phyloP scores from a whole-genome alignment of 2,113 vertebrate species.

The Nettapus auritus region DNA sequence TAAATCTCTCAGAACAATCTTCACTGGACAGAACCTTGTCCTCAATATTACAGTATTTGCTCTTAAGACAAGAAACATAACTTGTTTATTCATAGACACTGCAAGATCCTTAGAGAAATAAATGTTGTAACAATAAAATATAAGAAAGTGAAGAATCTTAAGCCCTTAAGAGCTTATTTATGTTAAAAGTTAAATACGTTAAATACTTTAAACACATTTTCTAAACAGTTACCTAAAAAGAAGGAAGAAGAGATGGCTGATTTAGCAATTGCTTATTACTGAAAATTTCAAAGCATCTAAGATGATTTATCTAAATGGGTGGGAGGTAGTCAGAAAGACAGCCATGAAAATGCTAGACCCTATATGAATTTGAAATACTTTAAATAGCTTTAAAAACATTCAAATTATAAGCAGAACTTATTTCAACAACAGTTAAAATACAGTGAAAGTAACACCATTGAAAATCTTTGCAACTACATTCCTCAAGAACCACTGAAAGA shows the following conservation, averaged over 20 bases:
- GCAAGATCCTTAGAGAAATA: neutral
- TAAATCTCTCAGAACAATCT: neutral
- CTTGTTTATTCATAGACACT: neutral
- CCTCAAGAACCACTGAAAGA: fast-evolving
- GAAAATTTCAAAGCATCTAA: neutral
- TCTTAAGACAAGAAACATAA: neutral
- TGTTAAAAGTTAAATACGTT: neutral
- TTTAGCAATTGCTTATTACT: neutral
- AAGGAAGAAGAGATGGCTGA: neutral
- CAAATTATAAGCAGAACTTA: neutral
- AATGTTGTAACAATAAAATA: neutral
- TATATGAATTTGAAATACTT: neutral
- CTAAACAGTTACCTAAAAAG: neutral
- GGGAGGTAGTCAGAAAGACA: neutral
- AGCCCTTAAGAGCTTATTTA: neutral
- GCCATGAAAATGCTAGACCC: neutral
- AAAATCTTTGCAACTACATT: neutral
- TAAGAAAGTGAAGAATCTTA: neutral
- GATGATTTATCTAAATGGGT: neutral
- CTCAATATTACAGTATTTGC: neutral
- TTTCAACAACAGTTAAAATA: neutral
- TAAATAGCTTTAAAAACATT: neutral
- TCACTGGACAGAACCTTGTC: neutral
- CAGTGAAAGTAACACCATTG: fast-evolving
- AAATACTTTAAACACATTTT: neutral